Conservation (phyloP, 2,113 vertebrate species). For the Zosterops hypoxanthus region DNA sequence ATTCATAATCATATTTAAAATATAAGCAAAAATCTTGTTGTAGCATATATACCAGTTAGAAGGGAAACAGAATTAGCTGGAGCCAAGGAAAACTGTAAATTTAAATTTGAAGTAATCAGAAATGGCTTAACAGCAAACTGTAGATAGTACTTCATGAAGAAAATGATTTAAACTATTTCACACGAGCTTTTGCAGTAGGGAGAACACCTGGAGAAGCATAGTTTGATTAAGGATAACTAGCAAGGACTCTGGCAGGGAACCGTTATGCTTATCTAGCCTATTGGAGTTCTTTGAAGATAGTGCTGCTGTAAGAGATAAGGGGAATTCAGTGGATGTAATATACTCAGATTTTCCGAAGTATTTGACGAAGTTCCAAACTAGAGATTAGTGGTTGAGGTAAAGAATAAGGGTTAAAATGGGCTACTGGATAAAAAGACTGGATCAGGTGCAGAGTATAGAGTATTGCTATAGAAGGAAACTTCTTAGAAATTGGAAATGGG, state of each 20-base stretch:
- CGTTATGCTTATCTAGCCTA: conserved; percentile 39
- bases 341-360: conserved; percentile 34
- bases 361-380: conserved; percentile 43
- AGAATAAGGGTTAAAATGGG: conserved; percentile 27
- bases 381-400: neutral
- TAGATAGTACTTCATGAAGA: neutral
- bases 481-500: conserved; percentile 4
- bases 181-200: neutral
- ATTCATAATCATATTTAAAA: neutral
- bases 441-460: neutral
- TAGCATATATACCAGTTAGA: neutral
- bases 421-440: conserved; percentile 15
- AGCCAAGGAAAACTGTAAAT: neutral
- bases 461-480: neutral
- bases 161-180: conserved; percentile 2
- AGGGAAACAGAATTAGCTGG: neutral
- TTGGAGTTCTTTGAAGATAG: conserved; percentile 58
- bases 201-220: conserved; percentile 25
- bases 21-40: neutral
- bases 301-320: conserved; percentile 57
- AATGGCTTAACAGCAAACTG: neutral
- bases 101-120: conserved; percentile 14
- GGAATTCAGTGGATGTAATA: conserved; percentile 47
- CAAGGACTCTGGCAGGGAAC: neutral
- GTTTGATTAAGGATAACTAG: conserved; percentile 48